phyloP scores from a whole-genome alignment of 2,888 invertebrate genomes.

The Pristionchus arcanus region DNA sequence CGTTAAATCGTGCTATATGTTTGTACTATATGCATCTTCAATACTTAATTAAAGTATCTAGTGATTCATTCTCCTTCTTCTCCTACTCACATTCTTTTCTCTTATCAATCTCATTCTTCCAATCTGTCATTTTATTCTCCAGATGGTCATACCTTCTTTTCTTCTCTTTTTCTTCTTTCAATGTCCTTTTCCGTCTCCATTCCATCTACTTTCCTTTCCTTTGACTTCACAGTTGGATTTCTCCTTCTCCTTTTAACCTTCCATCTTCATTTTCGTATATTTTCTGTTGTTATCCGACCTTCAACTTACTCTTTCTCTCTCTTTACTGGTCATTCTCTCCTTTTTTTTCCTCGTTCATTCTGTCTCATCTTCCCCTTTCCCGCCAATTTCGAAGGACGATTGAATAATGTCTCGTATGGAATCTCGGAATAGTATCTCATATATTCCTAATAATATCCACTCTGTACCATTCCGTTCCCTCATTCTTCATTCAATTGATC shows the following conservation, averaged over 20 bases:
- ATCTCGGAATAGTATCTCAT: neutral
- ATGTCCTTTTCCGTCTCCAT: neutral
- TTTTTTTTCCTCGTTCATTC: neutral
- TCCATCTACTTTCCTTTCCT: too few species aligned
- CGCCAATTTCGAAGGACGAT: neutral
- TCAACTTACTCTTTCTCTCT: neutral
- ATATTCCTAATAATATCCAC: neutral
- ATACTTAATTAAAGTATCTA: neutral
- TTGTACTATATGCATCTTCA: neutral
- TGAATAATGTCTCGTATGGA: neutral
- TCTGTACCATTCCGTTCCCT: neutral
- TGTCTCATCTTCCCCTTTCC: neutral
- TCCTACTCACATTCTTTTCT: neutral
- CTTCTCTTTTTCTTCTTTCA: neutral
- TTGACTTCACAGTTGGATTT: neutral
- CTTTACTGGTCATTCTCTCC: neutral
- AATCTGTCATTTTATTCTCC: neutral
- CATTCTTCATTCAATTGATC: neutral
- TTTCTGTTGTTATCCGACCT: neutral
- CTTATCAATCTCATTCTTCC: neutral
- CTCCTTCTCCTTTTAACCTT: neutral
- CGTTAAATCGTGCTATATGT: neutral
- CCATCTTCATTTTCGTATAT: constrained; percentile 12
- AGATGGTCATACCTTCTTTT: neutral
- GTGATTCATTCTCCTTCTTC: neutral